These are phyloP conservation scores for Tyto alba DNA, from an alignment of 2,113 vertebrate species.

Conservation along the genomic window DNA sequence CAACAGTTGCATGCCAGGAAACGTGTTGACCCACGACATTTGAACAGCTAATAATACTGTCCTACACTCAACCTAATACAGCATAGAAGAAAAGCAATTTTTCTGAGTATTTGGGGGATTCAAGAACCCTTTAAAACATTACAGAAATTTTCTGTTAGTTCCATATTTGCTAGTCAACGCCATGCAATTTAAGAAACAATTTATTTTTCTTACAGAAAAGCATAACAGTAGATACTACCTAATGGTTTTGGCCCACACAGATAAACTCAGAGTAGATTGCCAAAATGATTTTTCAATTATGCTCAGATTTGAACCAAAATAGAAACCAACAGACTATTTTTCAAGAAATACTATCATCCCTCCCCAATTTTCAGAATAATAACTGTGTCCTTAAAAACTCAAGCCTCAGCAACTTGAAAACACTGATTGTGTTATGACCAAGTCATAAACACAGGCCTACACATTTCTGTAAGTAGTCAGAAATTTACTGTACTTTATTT, in stretches of 20 bases:
- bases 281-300: not conserved
- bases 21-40: conserved; percentile 29
- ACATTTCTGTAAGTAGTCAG: not conserved
- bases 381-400: not conserved
- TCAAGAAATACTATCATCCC: not conserved
- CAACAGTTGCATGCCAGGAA: conserved; percentile 46
- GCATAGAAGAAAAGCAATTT: not conserved
- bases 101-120: not conserved
- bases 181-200: not conserved
- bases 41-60: not conserved
- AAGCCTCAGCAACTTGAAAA: not conserved
- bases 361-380: not conserved
- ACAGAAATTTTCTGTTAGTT: not conserved
- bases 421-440: not conserved
- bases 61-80: not conserved
- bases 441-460: not conserved
- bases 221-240: not conserved
- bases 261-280: not conserved
- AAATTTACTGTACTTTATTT: not conserved
- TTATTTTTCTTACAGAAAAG: not conserved
- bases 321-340: not conserved
- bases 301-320: not conserved
- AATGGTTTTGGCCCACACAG: not conserved
- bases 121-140: not conserved
- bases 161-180: not conserved